Base-by-base conservation (phyloP, 2,888 invertebrate genomes). In the Melangyna quadrimaculata region DNA sequence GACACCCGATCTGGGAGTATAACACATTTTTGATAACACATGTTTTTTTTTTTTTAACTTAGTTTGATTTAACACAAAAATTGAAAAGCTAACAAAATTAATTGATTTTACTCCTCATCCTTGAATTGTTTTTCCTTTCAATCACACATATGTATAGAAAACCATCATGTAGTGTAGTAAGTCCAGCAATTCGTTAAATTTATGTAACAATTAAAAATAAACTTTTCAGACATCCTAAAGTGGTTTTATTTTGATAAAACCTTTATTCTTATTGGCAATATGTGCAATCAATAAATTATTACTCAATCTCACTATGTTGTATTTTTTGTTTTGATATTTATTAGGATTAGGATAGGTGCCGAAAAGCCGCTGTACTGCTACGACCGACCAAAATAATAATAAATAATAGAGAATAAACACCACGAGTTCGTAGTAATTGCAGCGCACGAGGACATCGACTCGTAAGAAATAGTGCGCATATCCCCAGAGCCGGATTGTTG, bases 301-400 rank as follows among this genome's bases (percentile, higher is more conserved):
- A 43, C 43, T 40, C 45, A 45, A 45, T 45, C 5, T 45, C 45
- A 32, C 29, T 45, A n/a, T 43, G 63, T n/a, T 40, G 24, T 43
- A 45, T 63, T 37, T 65, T 67, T 74, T 55, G 63, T 43, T 65
- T 63, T 59, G 65, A 32, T 51, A 51, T 45, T 65, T 65, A 27
- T 19, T n/a, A n/a, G n/a, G n/a, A 24, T 17, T 29, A 14, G 24
- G 48, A 59, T 51, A 12, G 32, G 24, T 32, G 51, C 43, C 40
- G 35, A 51, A 53, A 57, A 70, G 32, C 40, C 61, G 70, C 40
- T 63, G 61, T 53, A 22, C 48, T 80, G 59, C 51, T 79, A 70
- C 70, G 73, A 81, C 63, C 70, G 73, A 81, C 63, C 70, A 78
- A 81, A 86, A 86, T 78, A 86, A 78, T 84, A 79, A 78, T 80